Evolutionary conservation across 2,888 invertebrate species (phyloP), one percentile per base, ranked within the genome.

Genomic region (Carpatolechia fugitivella): DNA sequence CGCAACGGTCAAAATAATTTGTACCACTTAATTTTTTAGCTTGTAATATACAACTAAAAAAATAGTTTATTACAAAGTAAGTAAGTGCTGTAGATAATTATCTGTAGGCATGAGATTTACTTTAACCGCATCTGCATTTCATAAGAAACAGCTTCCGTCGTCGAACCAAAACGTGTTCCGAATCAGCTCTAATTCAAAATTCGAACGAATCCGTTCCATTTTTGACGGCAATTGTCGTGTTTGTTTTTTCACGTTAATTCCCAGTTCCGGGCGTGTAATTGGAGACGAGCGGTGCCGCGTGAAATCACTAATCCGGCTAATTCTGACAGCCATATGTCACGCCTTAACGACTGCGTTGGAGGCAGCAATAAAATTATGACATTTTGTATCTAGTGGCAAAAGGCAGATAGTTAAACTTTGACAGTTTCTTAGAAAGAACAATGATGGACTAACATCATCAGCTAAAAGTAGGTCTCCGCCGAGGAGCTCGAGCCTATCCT

Each of bases 321-420:
- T 89, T 89, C 82, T 87, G 89, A 88, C 89, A 87, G 82, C 87
- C 87, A 88, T 89, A 90, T 89, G 90, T 90, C 87, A 88, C 77
- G 77, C 68, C 61, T 72, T 87, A 89, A 89, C 85, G 85, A 86
- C 75, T 65, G 68, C 68, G 74, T 70, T 66, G 76, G 76, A 72
- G 75, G 74, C 63, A 59, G 60, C 63, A 64, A 63, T 64, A 60
- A 58, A 57, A 62, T 59, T 63, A 60, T 63, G 59, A 64, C 64
- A 57, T 57, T 59, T 59, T 41, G 54, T 30, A 29, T 44, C 18
- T 20, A 10, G 18, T 41, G 40, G 18, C 18, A 16, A 41, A 10
- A 18, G 40, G 10, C 3, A 11, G 18, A 11, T 11, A 10, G 11
- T 18, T 41, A 10, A 1, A 11, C 13, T 36, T 14, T 1, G 40